Percentiles rank a stretch among this genome's conserved stretches.
phyloP scores from a whole-genome alignment of 1,140 invertebrate species.

The Cyrtorhinus lividipennis region DNA sequence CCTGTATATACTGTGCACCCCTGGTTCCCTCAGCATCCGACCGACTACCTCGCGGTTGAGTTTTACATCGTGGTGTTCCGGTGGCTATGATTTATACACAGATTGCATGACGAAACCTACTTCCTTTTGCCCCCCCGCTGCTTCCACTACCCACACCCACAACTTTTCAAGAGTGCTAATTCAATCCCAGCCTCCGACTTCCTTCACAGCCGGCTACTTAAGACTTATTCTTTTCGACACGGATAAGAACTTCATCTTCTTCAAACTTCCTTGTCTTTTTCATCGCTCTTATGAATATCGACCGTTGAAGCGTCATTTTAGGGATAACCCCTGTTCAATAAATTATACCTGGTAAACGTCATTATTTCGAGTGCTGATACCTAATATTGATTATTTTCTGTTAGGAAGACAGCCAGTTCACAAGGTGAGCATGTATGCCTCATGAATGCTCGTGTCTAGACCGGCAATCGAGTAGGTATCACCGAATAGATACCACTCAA shows the following conservation, averaged over 20 bases:
- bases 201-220: neutral
- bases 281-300: too few relatives aligned
- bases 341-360: too few relatives aligned
- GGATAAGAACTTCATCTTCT: neutral
- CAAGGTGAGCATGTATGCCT: too few relatives aligned
- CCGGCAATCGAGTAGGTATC: too few relatives aligned
- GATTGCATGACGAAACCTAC: neutral
- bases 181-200: neutral
- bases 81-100: slow-evolving; percentile 4
- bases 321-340: too few relatives aligned
- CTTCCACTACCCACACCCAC: too few relatives aligned
- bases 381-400: too few relatives aligned
- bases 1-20: neutral
- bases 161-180: neutral
- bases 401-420: too few relatives aligned
- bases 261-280: neutral
- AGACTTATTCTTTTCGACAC: neutral
- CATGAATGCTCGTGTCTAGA: too few relatives aligned
- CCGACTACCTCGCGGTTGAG: neutral
- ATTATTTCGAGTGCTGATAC: too few relatives aligned
- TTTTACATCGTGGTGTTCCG: neutral
- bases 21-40: neutral
- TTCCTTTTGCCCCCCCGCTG: neutral
- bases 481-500: too few relatives aligned
- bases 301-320: too few relatives aligned